Conservation (phyloP, 2,113 vertebrate genomes). For the Anseranas semipalmata region DNA sequence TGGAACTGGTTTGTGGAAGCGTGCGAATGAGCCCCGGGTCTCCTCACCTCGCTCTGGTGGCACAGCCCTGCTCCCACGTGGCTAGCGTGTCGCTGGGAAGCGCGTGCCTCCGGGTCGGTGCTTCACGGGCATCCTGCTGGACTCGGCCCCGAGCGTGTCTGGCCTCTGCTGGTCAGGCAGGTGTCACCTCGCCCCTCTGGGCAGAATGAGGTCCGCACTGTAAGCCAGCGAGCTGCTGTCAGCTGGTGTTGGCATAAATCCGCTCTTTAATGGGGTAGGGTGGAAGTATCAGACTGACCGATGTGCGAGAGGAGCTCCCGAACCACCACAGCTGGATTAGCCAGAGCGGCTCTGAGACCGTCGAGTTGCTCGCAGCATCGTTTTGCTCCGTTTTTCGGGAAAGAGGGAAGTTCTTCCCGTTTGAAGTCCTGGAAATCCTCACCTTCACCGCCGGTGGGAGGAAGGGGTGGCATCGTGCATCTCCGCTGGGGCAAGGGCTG, state of each 20-base stretch:
- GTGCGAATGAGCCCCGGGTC: background rate
- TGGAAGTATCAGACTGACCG: background rate
- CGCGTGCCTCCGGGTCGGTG: too few species aligned
- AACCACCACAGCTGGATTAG: background rate
- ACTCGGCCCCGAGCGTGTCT: too few species aligned
- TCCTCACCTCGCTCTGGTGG: background rate
- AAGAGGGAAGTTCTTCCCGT: background rate
- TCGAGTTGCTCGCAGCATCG: background rate
- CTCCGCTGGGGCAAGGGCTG: background rate
- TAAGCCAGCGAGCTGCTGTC: background rate
- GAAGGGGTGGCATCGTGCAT: constrained; percentile 15
- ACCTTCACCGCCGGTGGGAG: background rate
- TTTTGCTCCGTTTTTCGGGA: background rate
- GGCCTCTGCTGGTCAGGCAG: too few species aligned
- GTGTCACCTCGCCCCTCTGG: background rate
- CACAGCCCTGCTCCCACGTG: background rate
- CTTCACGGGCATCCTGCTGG: too few species aligned
- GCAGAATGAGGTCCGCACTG: background rate
- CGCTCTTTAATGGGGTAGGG: background rate
- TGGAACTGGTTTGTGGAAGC: background rate
- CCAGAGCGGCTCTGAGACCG: background rate
- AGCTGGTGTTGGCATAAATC: background rate
- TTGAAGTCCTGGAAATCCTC: constrained; percentile 9
- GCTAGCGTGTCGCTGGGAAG: background rate
- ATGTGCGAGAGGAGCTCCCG: background rate